Evolutionary conservation across 2,113 vertebrate genomes (phyloP).

Genomic region (Chloropsis hardwickii): DNA sequence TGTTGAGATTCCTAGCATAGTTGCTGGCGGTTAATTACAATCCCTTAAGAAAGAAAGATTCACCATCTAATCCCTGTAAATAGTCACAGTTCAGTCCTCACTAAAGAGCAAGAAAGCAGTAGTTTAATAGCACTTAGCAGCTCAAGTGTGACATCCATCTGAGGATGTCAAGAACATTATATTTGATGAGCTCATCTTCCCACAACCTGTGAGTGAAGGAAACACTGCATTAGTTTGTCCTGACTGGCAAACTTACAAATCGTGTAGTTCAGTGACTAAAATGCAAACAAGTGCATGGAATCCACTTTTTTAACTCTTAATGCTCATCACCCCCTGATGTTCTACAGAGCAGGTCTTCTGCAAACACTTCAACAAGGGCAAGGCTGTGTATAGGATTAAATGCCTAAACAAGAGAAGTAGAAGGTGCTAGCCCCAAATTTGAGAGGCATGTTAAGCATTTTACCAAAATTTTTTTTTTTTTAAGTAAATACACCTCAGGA

Average conservation of each 20-base stretch:
- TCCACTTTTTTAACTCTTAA: neutral
- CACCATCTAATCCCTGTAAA: neutral
- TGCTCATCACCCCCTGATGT: neutral
- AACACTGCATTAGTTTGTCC: neutral
- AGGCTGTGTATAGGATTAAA: neutral
- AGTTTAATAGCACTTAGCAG: neutral
- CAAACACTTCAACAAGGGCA: neutral
- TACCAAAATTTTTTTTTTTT: neutral
- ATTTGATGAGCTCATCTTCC: neutral
- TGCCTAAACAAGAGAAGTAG: neutral
- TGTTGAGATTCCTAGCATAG: slow-evolving; percentile 5
- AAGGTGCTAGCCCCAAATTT: neutral
- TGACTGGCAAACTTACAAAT: neutral
- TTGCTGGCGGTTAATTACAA: neutral
- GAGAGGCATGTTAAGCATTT: neutral
- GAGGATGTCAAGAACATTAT: neutral
- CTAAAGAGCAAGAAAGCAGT: neutral
- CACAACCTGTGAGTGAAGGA: neutral
- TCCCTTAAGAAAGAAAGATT: neutral
- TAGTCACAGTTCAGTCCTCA: neutral
- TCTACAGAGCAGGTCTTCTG: neutral
- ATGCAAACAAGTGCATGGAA: neutral
- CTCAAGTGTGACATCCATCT: neutral
- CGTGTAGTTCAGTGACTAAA: neutral
- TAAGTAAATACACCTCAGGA: neutral